Evolutionary conservation across 2,113 vertebrate species (phyloP), one percentile per base, ranked within the genome.

Genomic region (Leucosticte australis): DNA sequence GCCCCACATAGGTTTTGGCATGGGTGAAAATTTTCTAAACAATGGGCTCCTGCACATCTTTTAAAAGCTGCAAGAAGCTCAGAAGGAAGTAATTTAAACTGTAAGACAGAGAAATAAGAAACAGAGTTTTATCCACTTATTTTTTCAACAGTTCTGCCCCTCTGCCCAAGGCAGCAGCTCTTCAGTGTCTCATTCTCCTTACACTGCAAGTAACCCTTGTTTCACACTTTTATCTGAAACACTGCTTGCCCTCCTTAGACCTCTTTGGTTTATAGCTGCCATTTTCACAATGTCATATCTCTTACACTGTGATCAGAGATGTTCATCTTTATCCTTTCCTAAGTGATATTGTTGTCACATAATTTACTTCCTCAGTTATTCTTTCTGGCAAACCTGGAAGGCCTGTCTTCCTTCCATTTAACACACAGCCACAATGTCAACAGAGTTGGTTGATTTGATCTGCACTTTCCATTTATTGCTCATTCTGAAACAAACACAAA

Each of bases 361-460:
- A 92, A 93, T 96, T 96, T 95, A 85, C 87, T 90, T 94, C 28
- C 65, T 73, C 80, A 20, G 83, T 84, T 90, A 56, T 47, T 97
- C 77, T 67, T 50, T 15, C 81, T 77, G 67, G 39, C 65, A 87
- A 57, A 52, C n/a, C 84, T 92, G 74, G 39, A 79, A 95, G 69
- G 55, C 18, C 46, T 88, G 41, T 74, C 56, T 12, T 87, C 63
- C 71, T 83, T n/a, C 78, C 62, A 13, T 65, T 44, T 82, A 90
- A 87, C 16, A 6, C 71, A 75, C 21, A 86, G 33, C 15, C 57
- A 49, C 2, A 1, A 27, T 42, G 73, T 68, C 47, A 91, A 64
- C 4, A 35, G 68, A 71, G 65, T 67, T 70, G 55, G 56, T 47
- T 44, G 85, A 68, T 90, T 91, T 83, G 62, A 92, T 80, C 75